A percentile compares a stretch with the other conserved stretches of the same genome.
phyloP scores from a whole-genome alignment of 2,888 invertebrate genomes.

The Tenthredo notha region DNA sequence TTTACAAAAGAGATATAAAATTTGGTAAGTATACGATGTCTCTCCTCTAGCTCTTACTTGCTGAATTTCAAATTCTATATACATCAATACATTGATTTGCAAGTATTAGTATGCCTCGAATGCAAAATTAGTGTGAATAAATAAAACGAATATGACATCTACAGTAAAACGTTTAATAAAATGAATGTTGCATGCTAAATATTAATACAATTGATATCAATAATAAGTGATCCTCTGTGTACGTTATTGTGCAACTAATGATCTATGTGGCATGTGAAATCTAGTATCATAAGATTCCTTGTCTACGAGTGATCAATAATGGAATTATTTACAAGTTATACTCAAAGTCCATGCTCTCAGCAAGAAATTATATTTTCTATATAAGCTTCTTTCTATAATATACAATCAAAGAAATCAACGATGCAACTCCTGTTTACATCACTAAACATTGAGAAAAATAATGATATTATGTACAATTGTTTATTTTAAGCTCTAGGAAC shows the following conservation, averaged over 20 bases:
- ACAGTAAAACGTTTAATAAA: conserved; percentile 69
- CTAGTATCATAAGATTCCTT: conserved; percentile 4
- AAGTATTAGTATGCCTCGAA: background rate
- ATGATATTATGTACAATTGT: background rate
- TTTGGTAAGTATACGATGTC: background rate
- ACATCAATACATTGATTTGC: background rate
- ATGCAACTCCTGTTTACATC: background rate
- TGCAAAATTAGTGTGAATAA: conserved; percentile 65
- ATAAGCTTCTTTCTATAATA: background rate
- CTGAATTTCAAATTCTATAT: background rate
- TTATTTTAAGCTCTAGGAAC: conserved; percentile 12
- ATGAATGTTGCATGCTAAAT: conserved; percentile 67
- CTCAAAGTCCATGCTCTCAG: background rate
- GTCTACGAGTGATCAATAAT: conserved; percentile 25
- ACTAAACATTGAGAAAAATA: background rate
- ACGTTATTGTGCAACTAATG: conserved; percentile 40
- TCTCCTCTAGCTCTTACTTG: background rate
- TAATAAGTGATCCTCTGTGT: conserved; percentile 61
- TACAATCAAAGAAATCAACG: background rate
- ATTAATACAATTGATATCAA: conserved; percentile 65
- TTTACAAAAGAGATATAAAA: background rate
- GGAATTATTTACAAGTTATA: conserved; percentile 33
- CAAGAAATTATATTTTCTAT: background rate
- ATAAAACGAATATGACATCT: conserved; percentile 70
- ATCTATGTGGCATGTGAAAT: conserved; percentile 27